Conservation (phyloP, 2,797 vertebrate genomes). For the Jordanella pulchra region DNA sequence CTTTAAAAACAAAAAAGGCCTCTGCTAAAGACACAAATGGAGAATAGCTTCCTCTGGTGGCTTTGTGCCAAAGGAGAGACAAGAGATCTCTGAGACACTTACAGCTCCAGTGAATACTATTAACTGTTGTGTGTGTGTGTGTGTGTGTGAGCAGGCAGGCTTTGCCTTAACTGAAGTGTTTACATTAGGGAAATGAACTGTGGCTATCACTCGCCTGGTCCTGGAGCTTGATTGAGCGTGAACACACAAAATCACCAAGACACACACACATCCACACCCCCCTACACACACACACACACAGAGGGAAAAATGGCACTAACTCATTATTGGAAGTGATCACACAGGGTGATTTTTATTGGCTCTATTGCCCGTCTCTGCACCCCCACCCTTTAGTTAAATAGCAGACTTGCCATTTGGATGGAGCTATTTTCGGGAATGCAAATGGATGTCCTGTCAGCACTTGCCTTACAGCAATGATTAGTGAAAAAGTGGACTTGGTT, state of each 20-base stretch:
- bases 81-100: slow-evolving; percentile 50
- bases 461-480: slow-evolving; percentile 34
- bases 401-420: slow-evolving; percentile 36
- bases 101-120: slow-evolving; percentile 59
- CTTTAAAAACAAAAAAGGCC: slow-evolving; percentile 28
- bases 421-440: slow-evolving; percentile 38
- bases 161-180: slow-evolving; percentile 56
- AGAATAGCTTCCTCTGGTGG: slow-evolving; percentile 48
- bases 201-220: slow-evolving; percentile 43
- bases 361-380: background rate
- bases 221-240: slow-evolving; percentile 58
- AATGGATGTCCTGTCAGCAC: slow-evolving; percentile 30
- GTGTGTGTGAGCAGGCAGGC: slow-evolving; percentile 18
- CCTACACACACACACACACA: slow-evolving; percentile 26
- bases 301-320: slow-evolving; percentile 9
- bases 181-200: slow-evolving; percentile 69
- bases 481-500: slow-evolving; percentile 11
- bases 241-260: slow-evolving; percentile 31
- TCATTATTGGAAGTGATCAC: slow-evolving; percentile 42
- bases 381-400: slow-evolving; percentile 25
- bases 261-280: slow-evolving; percentile 10
- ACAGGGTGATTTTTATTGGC: slow-evolving; percentile 48
- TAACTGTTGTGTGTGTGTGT: slow-evolving; percentile 44
- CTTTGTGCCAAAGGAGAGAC: slow-evolving; percentile 48
- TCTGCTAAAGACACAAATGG: slow-evolving; percentile 34